phyloP scores from a whole-genome alignment of 2,113 vertebrate genomes.

The Siniperca chuatsi region DNA sequence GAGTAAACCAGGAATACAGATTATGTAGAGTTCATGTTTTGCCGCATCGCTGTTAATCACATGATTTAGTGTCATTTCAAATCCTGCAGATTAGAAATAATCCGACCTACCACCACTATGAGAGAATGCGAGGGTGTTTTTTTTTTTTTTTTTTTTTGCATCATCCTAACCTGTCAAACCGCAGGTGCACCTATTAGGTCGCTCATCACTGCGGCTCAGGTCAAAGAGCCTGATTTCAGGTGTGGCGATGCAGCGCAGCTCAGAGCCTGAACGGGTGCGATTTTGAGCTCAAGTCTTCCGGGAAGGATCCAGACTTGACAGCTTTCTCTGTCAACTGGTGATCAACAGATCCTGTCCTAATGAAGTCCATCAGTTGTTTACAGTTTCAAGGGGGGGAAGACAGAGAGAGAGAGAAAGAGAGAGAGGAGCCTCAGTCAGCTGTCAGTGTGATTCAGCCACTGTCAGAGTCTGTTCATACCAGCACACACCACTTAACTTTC shows the following conservation, averaged over 20 bases:
- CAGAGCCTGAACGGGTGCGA: too few relatives aligned
- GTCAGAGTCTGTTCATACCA: constrained; percentile 33
- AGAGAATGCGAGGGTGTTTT: not conserved
- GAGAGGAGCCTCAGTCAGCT: constrained; percentile 8
- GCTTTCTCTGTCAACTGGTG: constrained; percentile 14
- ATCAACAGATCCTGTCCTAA: constrained; percentile 21
- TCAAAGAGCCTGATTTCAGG: not conserved
- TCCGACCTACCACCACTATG: not conserved
- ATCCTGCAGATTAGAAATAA: not conserved
- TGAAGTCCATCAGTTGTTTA: constrained; percentile 9
- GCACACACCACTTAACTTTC: constrained; percentile 42
- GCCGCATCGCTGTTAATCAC: constrained; percentile 56
- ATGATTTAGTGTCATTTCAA: constrained; percentile 2
- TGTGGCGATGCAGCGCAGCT: constrained; percentile 37
- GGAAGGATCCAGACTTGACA: constrained; percentile 13
- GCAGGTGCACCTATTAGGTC: constrained; percentile 36
- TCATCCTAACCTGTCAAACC: not conserved
- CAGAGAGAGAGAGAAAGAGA: not conserved
- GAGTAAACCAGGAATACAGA: constrained; percentile 51
- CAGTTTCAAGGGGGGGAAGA: not conserved
- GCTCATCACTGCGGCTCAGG: constrained; percentile 30
- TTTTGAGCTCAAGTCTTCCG: not conserved
- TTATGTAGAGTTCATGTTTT: constrained; percentile 18
- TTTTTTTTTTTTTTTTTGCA: not conserved
- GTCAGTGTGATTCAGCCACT: constrained; percentile 31